Conservation (phyloP, 2,888 invertebrate genomes). For the Drosophila cracens region DNA sequence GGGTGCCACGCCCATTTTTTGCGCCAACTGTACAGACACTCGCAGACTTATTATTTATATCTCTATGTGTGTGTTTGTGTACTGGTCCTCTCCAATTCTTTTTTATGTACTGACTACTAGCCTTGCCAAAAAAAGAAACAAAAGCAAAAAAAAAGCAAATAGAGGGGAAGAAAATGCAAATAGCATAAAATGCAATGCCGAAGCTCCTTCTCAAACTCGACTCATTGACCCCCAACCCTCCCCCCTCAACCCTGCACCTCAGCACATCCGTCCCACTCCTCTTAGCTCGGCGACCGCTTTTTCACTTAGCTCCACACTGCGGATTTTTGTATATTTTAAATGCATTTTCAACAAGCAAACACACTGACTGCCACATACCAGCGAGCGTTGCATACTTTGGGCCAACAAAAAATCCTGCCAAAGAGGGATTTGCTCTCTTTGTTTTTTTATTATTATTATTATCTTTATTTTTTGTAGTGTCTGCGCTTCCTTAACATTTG, state of each 20-base stretch:
- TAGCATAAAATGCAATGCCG: slow-evolving; percentile 75
- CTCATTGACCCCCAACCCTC: slow-evolving; percentile 20
- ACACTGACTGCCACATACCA: slow-evolving; percentile 23
- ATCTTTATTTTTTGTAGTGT: slow-evolving; percentile 19
- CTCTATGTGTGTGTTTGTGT: slow-evolving; percentile 41
- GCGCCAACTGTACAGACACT: slow-evolving; percentile 46
- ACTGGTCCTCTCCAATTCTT: slow-evolving; percentile 63
- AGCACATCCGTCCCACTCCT: slow-evolving; percentile 3
- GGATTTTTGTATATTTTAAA: slow-evolving; percentile 77
- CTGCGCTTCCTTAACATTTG: slow-evolving; percentile 76
- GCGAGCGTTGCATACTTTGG: slow-evolving; percentile 56
- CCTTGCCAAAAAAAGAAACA: slow-evolving; percentile 70
- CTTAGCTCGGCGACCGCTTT: slow-evolving; percentile 51
- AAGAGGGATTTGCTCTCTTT: slow-evolving; percentile 42
- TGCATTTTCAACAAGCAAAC: slow-evolving; percentile 75
- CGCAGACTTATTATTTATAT: slow-evolving; percentile 69
- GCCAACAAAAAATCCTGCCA: slow-evolving; percentile 60
- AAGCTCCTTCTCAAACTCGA: slow-evolving; percentile 63
- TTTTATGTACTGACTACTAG: slow-evolving; percentile 71
- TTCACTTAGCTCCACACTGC: slow-evolving; percentile 72
- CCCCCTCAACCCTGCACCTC: slow-evolving; percentile 7
- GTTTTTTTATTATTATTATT: slow-evolving; percentile 5
- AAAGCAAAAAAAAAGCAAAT: slow-evolving; percentile 6
- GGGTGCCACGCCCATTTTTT: slow-evolving; percentile 70
- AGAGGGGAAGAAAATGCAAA: slow-evolving; percentile 63